phyloP scores from a whole-genome alignment of 2,113 vertebrate species.

The Asarcornis scutulata region DNA sequence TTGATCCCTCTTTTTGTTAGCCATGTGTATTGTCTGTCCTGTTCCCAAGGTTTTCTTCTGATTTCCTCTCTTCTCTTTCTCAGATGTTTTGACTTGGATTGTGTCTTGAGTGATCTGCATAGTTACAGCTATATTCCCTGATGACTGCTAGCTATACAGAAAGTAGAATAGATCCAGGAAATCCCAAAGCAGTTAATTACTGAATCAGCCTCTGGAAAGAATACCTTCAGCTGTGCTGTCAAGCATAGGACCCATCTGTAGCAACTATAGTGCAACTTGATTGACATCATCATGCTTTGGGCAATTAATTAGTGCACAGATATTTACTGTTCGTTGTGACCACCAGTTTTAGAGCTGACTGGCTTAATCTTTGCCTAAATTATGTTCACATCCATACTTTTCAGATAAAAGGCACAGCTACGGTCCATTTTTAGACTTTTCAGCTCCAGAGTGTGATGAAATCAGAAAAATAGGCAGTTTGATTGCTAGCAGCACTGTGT shows the following conservation, averaged over 20 bases:
- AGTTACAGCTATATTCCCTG: not conserved
- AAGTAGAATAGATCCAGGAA: not conserved
- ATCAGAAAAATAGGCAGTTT: not conserved
- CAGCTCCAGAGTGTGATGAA: not conserved
- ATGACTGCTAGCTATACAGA: constrained; percentile 15
- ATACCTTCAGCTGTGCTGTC: not conserved
- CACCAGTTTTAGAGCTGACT: not conserved
- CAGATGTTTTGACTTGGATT: not conserved
- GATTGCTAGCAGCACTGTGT: not conserved
- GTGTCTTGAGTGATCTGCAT: not conserved
- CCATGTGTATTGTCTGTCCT: not conserved
- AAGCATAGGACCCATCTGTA: not conserved
- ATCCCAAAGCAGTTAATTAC: constrained; percentile 55
- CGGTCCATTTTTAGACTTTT: not conserved
- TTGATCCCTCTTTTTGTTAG: not conserved
- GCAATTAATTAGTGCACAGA: not conserved
- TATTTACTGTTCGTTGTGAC: not conserved
- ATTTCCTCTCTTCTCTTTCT: not conserved
- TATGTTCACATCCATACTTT: not conserved
- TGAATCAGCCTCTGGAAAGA: not conserved
- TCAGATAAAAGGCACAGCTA: not conserved
- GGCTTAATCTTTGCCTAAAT: constrained; percentile 2
- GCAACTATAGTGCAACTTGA: not conserved
- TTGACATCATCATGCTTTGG: not conserved
- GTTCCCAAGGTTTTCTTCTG: not conserved